Evolutionary conservation across 2,888 invertebrate genomes (phyloP), one percentile per base, ranked within the genome.

Genomic region (Linnaemya tessellans): DNA sequence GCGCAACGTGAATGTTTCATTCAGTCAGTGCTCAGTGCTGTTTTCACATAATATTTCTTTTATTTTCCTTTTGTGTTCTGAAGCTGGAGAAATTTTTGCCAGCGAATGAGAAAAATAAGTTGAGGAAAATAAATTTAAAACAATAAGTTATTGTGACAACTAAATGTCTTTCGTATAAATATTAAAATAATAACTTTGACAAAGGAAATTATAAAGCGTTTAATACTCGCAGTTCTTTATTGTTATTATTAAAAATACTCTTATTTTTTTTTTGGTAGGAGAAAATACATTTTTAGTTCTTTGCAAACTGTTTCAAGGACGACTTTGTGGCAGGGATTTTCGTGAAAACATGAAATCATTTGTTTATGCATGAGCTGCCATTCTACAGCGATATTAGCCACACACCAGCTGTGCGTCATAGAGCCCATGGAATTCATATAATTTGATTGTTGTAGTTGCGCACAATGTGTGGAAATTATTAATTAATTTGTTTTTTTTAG

Each of bases 141-240:
- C 46, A 46, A 46, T 46, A 46, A 46, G 2, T 46, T 46, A 46
- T 46, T 46, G 46, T 46, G 46, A 46, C 46, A 46, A 46, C 46
- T 46, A 46, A 46, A 46, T 46, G 46, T n/a, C 10, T 46, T 46
- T 46, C 46, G 4, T n/a, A 46, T 13, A 43, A 43, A 11, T 43
- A 11, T 13, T 43, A 11, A 46, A 46, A 46, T 5, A 46, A 46
- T 5, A 46, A 46, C 46, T 46, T 11, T 46, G 46, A 46, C 46
- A n/a, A 46, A 46, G 7, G 46, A 46, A 46, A 46, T n/a, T 46
- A 11, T n/a, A n/a, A 46, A n/a, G 46, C 46, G 46, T 46, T 46
- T 46, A 15, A 46, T 46, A 4, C 46, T n/a, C n/a, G 46, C 4
- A 15, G 43, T 13, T 30, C 30, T 30, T 30, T 30, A 30, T 30